Evolutionary conservation across 1,140 invertebrate species (phyloP).

Genomic region (Hormaphis cornu): DNA sequence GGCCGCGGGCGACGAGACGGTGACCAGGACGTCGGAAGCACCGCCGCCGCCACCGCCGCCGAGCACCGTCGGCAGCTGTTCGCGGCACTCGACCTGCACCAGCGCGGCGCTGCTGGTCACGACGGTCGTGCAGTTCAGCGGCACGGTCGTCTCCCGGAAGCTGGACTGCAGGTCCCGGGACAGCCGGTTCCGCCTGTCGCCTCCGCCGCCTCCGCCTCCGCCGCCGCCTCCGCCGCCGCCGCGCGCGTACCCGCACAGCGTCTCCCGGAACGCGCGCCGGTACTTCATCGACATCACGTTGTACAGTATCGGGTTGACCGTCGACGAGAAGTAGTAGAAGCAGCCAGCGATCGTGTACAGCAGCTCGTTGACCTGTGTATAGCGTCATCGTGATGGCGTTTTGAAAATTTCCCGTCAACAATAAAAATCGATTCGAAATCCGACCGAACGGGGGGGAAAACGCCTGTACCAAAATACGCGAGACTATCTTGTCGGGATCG

Average conservation of each 20-base stretch:
- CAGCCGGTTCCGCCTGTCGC: neutral
- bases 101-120: neutral
- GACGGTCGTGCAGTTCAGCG: conserved; percentile 4
- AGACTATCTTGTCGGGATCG: no score
- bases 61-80: neutral
- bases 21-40: conserved; percentile 31
- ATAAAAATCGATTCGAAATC: no score
- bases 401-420: no score
- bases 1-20: neutral
- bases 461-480: no score
- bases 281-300: conserved; percentile 84
- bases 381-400: no score
- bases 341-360: conserved; percentile 70
- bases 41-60: neutral
- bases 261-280: conserved; percentile 65
- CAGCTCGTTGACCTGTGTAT: conserved; percentile 61
- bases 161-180: conserved; percentile 36
- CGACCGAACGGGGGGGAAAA: no score
- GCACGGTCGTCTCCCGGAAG: conserved; percentile 33
- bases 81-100: neutral
- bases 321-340: conserved; percentile 79
- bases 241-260: conserved; percentile 46
- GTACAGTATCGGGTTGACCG: conserved; percentile 84
- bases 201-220: no score
- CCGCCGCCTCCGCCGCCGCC: no score